phyloP scores from a whole-genome alignment of 1,140 invertebrate genomes.

The Diachasma alloeum region DNA sequence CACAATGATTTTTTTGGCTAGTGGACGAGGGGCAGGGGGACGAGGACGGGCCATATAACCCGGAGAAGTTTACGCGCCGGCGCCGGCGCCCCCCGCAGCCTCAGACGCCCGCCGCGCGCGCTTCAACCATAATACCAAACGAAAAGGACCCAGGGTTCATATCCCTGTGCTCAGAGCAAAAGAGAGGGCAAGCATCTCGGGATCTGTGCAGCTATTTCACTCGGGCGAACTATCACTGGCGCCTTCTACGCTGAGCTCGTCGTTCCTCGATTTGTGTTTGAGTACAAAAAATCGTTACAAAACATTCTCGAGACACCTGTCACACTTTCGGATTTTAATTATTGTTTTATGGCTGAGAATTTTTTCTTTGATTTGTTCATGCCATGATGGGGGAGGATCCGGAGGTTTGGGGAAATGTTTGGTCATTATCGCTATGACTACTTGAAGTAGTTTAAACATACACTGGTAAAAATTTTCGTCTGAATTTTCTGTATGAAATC shows the following conservation, averaged over 20 bases:
- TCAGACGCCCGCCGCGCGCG: slow-evolving; percentile 64
- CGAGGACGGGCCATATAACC: slow-evolving; percentile 53
- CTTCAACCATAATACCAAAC: slow-evolving; percentile 56
- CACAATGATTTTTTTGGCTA: slow-evolving; percentile 4
- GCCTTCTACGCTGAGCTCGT: slow-evolving; percentile 26
- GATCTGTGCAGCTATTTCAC: slow-evolving; percentile 18
- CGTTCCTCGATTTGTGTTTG: background rate
- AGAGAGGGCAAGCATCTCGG: background rate
- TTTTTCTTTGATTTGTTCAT: too few species aligned
- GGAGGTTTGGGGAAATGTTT: slow-evolving; percentile 40
- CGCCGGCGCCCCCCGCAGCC: slow-evolving; percentile 65
- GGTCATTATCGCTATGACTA: slow-evolving; percentile 61
- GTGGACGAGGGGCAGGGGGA: slow-evolving; percentile 16
- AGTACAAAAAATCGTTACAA: background rate
- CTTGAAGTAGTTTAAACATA: too few species aligned
- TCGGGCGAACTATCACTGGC: slow-evolving; percentile 39
- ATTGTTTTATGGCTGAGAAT: background rate
- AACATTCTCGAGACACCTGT: slow-evolving; percentile 3
- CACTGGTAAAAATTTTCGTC: too few species aligned
- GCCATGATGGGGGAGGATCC: background rate
- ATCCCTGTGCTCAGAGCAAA: slow-evolving; percentile 9
- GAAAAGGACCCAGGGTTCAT: slow-evolving; percentile 33
- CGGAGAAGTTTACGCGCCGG: slow-evolving; percentile 63
- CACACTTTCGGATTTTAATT: background rate
- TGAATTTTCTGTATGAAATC: too few species aligned